A percentile compares a stretch with the other conserved stretches of the same genome.
phyloP scores from a whole-genome alignment of 1,140 invertebrate species.

The Metopolophium dirhodum region DNA sequence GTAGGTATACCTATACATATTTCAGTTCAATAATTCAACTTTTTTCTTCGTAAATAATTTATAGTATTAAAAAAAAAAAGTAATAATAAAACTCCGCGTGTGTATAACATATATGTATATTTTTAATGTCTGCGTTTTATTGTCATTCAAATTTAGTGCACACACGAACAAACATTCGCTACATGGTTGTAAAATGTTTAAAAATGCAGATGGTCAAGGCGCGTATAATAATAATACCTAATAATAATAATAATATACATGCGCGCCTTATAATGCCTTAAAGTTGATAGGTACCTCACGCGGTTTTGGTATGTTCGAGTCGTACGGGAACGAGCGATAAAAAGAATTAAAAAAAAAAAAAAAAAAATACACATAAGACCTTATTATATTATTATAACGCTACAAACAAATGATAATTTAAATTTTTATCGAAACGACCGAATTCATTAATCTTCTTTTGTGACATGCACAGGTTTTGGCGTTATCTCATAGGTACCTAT shows the following conservation, averaged over 20 bases:
- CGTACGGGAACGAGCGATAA: not conserved
- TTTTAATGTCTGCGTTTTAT: not conserved
- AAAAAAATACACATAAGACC: not conserved
- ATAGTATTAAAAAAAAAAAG: constrained; percentile 14
- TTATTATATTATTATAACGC: not conserved
- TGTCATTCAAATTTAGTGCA: constrained; percentile 16
- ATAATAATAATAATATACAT: not conserved
- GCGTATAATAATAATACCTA: not conserved
- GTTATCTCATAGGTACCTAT: not conserved
- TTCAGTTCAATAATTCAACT: not conserved
- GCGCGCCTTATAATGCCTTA: not conserved
- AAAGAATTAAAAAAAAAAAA: not conserved
- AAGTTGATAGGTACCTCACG: constrained; percentile 20
- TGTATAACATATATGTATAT: not conserved
- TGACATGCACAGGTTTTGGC: not conserved
- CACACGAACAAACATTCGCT: not conserved
- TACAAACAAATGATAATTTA: constrained; percentile 7
- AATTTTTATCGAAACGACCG: constrained; percentile 24
- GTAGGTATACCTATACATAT: not conserved
- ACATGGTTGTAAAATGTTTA: not conserved
- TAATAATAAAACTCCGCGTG: not conserved
- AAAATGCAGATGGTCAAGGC: not conserved
- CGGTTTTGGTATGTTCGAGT: constrained; percentile 1
- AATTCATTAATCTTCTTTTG: constrained; percentile 49
- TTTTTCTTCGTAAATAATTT: constrained; percentile 14